Evolutionary conservation across 35 echinoderm and acorn worm species (phyloP).

Genomic region (Hemicentrotus pulcherrimus): DNA sequence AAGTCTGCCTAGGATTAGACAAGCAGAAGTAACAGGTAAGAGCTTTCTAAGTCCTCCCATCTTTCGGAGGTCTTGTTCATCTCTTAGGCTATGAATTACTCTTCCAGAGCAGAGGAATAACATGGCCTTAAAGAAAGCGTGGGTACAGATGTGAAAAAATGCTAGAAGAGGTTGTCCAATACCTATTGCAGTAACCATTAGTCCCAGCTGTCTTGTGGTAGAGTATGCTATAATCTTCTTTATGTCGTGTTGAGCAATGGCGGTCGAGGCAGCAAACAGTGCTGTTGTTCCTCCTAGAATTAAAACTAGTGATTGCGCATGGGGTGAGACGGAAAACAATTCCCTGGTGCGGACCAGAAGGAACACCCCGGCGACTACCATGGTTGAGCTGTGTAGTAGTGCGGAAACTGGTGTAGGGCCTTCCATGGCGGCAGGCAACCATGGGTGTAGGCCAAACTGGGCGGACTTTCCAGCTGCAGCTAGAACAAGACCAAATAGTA

Average conservation of each 20-base stretch:
- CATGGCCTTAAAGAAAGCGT: constrained; percentile 91
- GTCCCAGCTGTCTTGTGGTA: constrained; percentile 78
- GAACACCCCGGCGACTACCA: constrained; percentile 79
- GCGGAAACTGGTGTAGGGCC: constrained; percentile 79
- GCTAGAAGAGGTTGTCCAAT: constrained; percentile 58
- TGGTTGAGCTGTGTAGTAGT: constrained; percentile 65
- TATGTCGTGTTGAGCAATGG: constrained; percentile 75
- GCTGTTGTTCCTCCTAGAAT: constrained; percentile 64
- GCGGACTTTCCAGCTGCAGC: constrained; percentile 74
- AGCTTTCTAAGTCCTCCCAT: constrained; percentile 48
- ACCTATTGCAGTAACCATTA: constrained; percentile 79
- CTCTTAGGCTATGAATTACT: constrained; percentile 71
- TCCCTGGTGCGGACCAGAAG: constrained; percentile 22
- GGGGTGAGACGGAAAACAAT: too few relatives aligned
- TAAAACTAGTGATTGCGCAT: not conserved
- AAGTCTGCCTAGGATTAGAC: constrained; percentile 56
- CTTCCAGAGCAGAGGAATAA: constrained; percentile 81
- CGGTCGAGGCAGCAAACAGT: constrained; percentile 65
- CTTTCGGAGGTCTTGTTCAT: constrained; percentile 89
- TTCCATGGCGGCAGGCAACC: constrained; percentile 79
- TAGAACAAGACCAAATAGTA: constrained; percentile 48
- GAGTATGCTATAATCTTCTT: constrained; percentile 93
- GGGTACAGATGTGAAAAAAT: constrained; percentile 82
- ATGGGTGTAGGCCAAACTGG: constrained; percentile 67
- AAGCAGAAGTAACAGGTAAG: constrained; percentile 56